Conservation (phyloP, 2,797 vertebrate species). For the Phoebastria nigripes region DNA sequence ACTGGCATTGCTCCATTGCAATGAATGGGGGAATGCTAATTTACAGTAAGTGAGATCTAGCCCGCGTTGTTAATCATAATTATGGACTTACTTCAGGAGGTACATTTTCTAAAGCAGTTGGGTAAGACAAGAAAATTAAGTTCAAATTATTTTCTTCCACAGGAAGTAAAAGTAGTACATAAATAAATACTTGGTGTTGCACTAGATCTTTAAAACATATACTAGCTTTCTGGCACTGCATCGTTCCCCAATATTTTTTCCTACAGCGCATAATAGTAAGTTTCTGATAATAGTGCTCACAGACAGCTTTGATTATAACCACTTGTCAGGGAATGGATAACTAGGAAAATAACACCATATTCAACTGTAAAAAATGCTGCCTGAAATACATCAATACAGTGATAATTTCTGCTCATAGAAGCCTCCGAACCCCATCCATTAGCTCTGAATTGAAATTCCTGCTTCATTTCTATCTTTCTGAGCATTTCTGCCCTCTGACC, state of each 20-base stretch:
- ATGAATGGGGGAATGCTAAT: background rate
- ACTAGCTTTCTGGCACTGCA: slow-evolving; percentile 47
- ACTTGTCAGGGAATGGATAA: slow-evolving; percentile 55
- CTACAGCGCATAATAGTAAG: slow-evolving; percentile 56
- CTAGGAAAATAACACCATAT: slow-evolving; percentile 61
- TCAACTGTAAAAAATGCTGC: slow-evolving; percentile 56
- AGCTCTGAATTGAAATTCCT: slow-evolving; percentile 3
- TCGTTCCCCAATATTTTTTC: slow-evolving; percentile 39
- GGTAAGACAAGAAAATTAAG: slow-evolving; percentile 66
- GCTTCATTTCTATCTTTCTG: background rate
- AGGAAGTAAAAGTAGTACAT: slow-evolving; percentile 48
- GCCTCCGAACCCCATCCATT: slow-evolving; percentile 20
- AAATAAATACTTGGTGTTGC: slow-evolving; percentile 64
- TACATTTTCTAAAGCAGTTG: slow-evolving; percentile 48
- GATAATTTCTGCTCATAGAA: slow-evolving; percentile 58
- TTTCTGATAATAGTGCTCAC: slow-evolving; percentile 62
- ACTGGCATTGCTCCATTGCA: background rate
- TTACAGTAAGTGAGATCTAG: background rate
- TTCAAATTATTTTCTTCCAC: slow-evolving; percentile 69
- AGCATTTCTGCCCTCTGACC: slow-evolving; percentile 11
- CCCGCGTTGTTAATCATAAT: background rate
- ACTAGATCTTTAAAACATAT: slow-evolving; percentile 65
- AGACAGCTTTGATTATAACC: slow-evolving; percentile 70
- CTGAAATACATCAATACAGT: slow-evolving; percentile 62
- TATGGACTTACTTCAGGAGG: slow-evolving; percentile 38